Evolutionary conservation across 2,888 invertebrate species (phyloP).

Genomic region (Leptopilina myrica): DNA sequence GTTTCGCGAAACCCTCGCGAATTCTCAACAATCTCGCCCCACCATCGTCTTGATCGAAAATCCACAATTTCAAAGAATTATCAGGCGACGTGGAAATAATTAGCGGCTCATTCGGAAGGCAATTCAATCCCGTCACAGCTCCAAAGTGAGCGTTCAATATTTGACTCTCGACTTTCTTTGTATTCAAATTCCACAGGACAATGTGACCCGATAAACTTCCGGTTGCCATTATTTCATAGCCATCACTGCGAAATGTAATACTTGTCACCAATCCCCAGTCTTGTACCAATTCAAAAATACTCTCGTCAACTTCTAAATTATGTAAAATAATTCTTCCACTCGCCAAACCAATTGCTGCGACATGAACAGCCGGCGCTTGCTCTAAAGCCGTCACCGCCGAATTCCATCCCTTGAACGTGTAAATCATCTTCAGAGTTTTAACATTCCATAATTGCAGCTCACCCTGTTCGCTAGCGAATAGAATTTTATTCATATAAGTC

Average conservation of each 20-base stretch:
- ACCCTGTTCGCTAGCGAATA: constrained; percentile 92
- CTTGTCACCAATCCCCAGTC: constrained; percentile 94
- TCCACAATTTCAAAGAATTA: constrained; percentile 93
- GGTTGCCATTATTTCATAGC: constrained; percentile 90
- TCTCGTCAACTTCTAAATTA: constrained; percentile 91
- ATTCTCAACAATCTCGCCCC: constrained; percentile 88
- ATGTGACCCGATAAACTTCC: constrained; percentile 90
- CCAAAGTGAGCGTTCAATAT: constrained; percentile 87
- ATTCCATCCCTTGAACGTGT: constrained; percentile 87
- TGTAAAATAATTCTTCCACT: constrained; percentile 91
- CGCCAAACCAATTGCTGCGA: constrained; percentile 90
- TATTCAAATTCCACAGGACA: constrained; percentile 95
- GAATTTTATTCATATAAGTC: constrained; percentile 95
- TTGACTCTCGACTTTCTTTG: constrained; percentile 87
- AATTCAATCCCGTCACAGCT: constrained; percentile 88
- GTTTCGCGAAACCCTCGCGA: constrained; percentile 90
- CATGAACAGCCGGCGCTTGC: constrained; percentile 95
- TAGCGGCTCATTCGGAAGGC: constrained; percentile 92
- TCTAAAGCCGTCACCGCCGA: constrained; percentile 85
- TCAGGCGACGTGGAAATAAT: constrained; percentile 95
- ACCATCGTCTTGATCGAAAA: constrained; percentile 95
- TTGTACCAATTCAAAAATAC: constrained; percentile 90
- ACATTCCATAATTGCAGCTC: constrained; percentile 94
- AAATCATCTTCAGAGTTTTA: constrained; percentile 85
- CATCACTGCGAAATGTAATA: constrained; percentile 92